Evolutionary conservation across 2,113 vertebrate genomes (phyloP).

Genomic region (Thermophis baileyi): DNA sequence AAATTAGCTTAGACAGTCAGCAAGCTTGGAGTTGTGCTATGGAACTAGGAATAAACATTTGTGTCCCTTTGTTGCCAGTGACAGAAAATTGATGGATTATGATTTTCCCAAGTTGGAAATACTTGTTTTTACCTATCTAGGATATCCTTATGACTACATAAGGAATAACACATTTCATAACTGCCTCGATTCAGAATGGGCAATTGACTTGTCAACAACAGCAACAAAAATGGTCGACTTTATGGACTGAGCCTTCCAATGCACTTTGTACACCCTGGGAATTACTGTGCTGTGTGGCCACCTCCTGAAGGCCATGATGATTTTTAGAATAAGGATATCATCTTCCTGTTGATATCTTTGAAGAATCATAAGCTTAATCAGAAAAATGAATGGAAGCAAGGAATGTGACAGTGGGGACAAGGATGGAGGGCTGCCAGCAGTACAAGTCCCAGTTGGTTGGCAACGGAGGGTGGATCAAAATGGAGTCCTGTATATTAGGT

Average conservation of each 20-base stretch:
- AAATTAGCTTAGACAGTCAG: constrained; percentile 63
- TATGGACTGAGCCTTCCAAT: constrained; percentile 82
- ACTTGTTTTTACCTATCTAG: constrained; percentile 71
- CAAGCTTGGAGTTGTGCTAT: constrained; percentile 73
- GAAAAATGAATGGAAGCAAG: constrained; percentile 99
- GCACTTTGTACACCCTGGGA: constrained; percentile 73
- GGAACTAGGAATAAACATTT: constrained; percentile 69
- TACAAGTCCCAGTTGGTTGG: constrained; percentile 98
- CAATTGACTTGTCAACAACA: constrained; percentile 71
- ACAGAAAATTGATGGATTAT: constrained; percentile 73
- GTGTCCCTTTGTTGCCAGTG: constrained; percentile 65
- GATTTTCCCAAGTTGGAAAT: constrained; percentile 71
- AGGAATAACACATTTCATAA: constrained; percentile 72
- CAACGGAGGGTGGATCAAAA: constrained; percentile 86
- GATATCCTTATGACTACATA: constrained; percentile 62
- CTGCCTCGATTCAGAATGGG: constrained; percentile 81
- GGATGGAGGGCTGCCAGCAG: constrained; percentile 81
- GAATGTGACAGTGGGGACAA: constrained; percentile 88
- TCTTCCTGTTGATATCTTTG: constrained; percentile 89
- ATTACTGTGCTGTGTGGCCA: constrained; percentile 71
- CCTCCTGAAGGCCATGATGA: constrained; percentile 83
- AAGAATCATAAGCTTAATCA: constrained; percentile 83
- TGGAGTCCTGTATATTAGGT: constrained; percentile 92
- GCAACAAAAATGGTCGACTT: constrained; percentile 76
- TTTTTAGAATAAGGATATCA: constrained; percentile 77